These are phyloP conservation scores for Morus bassanus DNA, from an alignment of 2,797 vertebrate species.

Conservation along the genomic window DNA sequence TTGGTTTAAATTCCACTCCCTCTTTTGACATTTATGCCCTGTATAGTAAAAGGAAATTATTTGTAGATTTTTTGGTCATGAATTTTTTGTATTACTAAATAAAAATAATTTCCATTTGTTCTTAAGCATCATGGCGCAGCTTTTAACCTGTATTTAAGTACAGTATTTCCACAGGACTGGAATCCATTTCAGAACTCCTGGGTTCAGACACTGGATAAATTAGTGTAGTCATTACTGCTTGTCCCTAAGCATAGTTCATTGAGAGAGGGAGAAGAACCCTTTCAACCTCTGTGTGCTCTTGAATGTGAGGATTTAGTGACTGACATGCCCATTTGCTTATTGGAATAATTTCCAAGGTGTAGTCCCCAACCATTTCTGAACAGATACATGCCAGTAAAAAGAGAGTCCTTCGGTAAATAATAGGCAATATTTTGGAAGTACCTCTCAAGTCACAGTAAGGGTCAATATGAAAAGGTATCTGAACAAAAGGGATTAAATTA, in stretches of 20 bases:
- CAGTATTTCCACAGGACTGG: not conserved
- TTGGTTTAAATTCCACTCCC: not conserved
- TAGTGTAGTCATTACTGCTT: not conserved
- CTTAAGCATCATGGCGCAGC: conserved; percentile 19
- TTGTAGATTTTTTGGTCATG: not conserved
- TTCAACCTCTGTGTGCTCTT: not conserved
- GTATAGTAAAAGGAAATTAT: not conserved
- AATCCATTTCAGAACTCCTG: not conserved
- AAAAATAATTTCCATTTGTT: conserved; percentile 9
- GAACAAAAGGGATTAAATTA: not conserved
- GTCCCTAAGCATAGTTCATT: not conserved
- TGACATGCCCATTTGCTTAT: not conserved
- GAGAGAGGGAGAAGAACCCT: not conserved
- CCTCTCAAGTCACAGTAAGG: not conserved
- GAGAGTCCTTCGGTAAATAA: not conserved
- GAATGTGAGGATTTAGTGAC: not conserved
- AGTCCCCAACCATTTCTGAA: not conserved
- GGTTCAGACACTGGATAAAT: not conserved
- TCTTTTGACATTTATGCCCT: not conserved
- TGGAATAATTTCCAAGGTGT: not conserved
- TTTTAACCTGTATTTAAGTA: conserved; percentile 30
- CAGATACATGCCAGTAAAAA: not conserved
- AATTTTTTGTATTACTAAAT: not conserved
- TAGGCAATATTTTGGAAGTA: not conserved
- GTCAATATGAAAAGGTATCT: not conserved